phyloP scores from a whole-genome alignment of 2,797 vertebrate genomes.

The Lithobates sylvaticus region DNA sequence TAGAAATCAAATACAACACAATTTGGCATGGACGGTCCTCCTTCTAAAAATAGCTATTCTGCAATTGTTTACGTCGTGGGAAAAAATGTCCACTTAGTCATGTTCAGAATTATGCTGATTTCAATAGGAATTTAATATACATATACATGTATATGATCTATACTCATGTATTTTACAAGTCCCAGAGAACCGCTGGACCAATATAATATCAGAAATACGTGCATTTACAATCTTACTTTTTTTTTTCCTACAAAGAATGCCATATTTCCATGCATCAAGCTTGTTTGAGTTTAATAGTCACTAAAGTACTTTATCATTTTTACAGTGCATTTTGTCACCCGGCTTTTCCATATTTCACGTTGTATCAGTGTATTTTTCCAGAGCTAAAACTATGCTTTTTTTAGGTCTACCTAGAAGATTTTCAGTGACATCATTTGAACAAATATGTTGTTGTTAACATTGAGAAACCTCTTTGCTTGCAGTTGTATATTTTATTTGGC shows the following conservation, averaged over 20 bases:
- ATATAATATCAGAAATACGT: slow-evolving; percentile 36
- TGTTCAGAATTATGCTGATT: background rate
- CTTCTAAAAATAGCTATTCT: background rate
- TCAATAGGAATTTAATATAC: slow-evolving; percentile 4
- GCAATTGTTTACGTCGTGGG: background rate
- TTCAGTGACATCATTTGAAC: slow-evolving; percentile 92
- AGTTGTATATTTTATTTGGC: slow-evolving; percentile 99
- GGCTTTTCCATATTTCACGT: slow-evolving; percentile 70
- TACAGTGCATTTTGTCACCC: slow-evolving; percentile 57
- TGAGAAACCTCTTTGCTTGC: slow-evolving; percentile 86
- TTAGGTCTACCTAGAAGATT: slow-evolving; percentile 77
- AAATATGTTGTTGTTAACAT: slow-evolving; percentile 91
- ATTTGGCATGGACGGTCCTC: background rate
- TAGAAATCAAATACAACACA: slow-evolving; percentile 16
- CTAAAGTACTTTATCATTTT: slow-evolving; percentile 60
- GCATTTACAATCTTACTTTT: background rate
- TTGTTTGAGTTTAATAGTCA: slow-evolving; percentile 59
- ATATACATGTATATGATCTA: background rate
- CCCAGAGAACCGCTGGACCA: background rate
- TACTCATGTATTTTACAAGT: slow-evolving; percentile 18
- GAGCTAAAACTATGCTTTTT: slow-evolving; percentile 70
- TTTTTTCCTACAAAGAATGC: slow-evolving; percentile 16
- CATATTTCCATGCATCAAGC: slow-evolving; percentile 39
- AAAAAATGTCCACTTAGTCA: slow-evolving; percentile 5
- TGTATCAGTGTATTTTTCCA: slow-evolving; percentile 75